Conservation (phyloP, 2,888 invertebrate genomes). For the Baccha elongata region DNA sequence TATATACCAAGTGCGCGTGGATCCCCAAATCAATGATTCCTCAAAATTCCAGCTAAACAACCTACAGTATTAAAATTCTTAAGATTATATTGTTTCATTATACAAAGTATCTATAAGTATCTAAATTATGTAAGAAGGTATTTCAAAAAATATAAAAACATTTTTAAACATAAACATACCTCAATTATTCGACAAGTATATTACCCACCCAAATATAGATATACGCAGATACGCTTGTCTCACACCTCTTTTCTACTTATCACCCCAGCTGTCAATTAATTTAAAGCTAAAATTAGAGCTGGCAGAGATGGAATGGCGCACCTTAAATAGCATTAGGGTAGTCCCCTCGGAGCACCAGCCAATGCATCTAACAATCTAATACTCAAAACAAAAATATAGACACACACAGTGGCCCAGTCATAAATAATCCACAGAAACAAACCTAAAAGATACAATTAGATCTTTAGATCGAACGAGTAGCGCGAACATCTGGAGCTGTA, state of each 20-base stretch:
- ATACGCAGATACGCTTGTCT: constrained; percentile 1
- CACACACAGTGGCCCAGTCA: constrained; percentile 41
- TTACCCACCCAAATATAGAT: neutral
- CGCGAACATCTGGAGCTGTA: constrained; percentile 60
- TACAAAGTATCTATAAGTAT: neutral
- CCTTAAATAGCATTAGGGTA: constrained; percentile 67
- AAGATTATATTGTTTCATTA: constrained; percentile 14
- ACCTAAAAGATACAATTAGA: constrained; percentile 38
- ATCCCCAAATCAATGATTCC: constrained; percentile 38
- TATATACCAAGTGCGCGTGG: constrained; percentile 14
- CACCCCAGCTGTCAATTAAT: constrained; percentile 66
- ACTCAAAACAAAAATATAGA: constrained; percentile 33
- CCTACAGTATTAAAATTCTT: constrained; percentile 61
- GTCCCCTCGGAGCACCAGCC: constrained; percentile 27
- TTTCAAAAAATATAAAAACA: constrained; percentile 13
- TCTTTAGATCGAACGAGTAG: neutral
- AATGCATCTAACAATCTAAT: constrained; percentile 25
- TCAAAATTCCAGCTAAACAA: constrained; percentile 45
- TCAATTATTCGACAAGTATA: constrained; percentile 64
- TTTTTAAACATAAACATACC: constrained; percentile 62
- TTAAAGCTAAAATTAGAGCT: constrained; percentile 52
- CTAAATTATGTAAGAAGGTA: constrained; percentile 10
- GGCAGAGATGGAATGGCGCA: constrained; percentile 48
- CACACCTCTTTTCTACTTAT: constrained; percentile 42
- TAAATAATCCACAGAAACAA: constrained; percentile 59